These are phyloP conservation scores for Panthera tigris DNA, from an alignment of 2,113 vertebrate genomes.

Conservation along the genomic window DNA sequence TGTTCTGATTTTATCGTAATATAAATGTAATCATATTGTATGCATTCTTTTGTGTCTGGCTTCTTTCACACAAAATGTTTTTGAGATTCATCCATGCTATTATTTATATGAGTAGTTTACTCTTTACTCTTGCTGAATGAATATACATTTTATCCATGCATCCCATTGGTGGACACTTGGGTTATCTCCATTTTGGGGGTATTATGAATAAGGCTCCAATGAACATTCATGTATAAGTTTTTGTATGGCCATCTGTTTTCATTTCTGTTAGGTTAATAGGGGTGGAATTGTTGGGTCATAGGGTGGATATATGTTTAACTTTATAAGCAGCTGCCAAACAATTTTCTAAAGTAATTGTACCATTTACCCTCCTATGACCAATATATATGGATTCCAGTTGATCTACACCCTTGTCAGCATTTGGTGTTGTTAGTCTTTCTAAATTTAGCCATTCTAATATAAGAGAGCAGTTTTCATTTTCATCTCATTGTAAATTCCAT, in stretches of 20 bases:
- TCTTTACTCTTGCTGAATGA: neutral
- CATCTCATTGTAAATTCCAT: neutral
- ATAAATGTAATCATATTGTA: neutral
- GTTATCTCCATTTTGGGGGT: neutral
- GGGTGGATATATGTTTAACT: neutral
- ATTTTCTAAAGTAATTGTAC: neutral
- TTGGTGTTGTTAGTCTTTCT: neutral
- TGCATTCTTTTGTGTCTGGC: neutral
- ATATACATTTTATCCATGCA: neutral
- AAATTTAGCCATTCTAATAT: neutral
- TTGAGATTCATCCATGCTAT: neutral
- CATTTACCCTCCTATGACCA: neutral
- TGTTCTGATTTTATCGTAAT: neutral
- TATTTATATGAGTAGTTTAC: neutral
- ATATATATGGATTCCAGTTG: neutral
- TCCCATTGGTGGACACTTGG: neutral
- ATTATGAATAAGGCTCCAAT: neutral
- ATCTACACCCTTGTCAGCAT: neutral
- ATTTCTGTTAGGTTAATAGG: neutral
- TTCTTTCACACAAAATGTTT: slow-evolving; percentile 17
- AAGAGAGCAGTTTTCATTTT: neutral
- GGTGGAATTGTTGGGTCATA: neutral
- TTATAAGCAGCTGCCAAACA: neutral
- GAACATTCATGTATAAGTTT: neutral
- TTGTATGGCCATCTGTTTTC: neutral